Conservation (phyloP, 2,888 invertebrate species). For the Pseudococcus longispinus region DNA sequence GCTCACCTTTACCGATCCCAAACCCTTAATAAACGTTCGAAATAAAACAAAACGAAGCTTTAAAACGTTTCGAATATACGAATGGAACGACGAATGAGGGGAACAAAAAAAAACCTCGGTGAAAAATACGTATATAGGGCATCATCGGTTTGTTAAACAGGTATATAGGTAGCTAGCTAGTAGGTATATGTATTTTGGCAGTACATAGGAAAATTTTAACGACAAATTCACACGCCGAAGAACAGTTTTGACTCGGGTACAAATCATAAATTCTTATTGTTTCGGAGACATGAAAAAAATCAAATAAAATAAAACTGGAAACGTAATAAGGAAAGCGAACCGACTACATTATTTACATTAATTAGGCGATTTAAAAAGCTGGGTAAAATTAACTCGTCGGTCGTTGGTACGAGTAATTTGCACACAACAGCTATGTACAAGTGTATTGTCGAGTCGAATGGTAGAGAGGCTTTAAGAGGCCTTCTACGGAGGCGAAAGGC, state of each 20-base stretch:
- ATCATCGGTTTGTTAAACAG: not conserved
- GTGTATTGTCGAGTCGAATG: not conserved
- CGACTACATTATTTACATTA: slow-evolving; percentile 26
- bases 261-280: not conserved
- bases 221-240: slow-evolving; percentile 2
- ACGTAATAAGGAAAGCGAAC: not conserved
- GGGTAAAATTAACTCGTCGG: not conserved
- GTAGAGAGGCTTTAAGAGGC: not conserved
- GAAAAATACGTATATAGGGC: not conserved
- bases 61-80: not conserved
- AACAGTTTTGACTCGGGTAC: not conserved
- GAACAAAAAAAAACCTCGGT: not conserved
- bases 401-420: not conserved
- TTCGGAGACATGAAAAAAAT: not conserved
- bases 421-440: not conserved
- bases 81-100: not conserved
- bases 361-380: not conserved
- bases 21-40: slow-evolving; percentile 15
- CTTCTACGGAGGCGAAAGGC: not conserved
- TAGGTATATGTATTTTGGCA: not conserved
- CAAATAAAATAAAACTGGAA: not conserved
- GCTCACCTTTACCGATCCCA: not conserved
- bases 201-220: not conserved
- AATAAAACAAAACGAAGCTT: slow-evolving; percentile 19
- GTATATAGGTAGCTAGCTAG: too few relatives aligned